A percentile compares a stretch with the other conserved stretches of the same genome.
Evolutionary conservation across 1,140 invertebrate genomes (phyloP).

Genomic region (Hypothenemus hampei): DNA sequence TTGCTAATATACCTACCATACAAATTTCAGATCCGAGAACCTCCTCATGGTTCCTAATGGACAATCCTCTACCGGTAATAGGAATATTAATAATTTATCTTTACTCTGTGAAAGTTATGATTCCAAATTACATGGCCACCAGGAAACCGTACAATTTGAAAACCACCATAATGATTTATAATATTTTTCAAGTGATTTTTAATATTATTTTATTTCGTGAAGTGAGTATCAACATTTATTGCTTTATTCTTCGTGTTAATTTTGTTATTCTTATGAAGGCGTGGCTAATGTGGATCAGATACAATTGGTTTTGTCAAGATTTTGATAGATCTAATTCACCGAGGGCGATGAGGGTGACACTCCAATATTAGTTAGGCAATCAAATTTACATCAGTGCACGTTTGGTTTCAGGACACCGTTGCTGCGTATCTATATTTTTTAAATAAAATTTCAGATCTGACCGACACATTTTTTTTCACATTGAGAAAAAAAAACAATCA

Average conservation of each 20-base stretch:
- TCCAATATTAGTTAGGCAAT: neutral
- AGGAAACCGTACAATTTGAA: constrained; percentile 71
- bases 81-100: constrained; percentile 56
- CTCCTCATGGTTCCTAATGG: constrained; percentile 20
- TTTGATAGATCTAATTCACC: constrained; percentile 7
- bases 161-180: constrained; percentile 72
- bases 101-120: constrained; percentile 58
- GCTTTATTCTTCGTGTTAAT: neutral
- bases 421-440: constrained; percentile 60
- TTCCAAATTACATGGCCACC: constrained; percentile 62
- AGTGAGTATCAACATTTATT: constrained; percentile 41
- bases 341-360: neutral
- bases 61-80: constrained; percentile 51
- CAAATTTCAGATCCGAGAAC: constrained; percentile 31
- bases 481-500: constrained; percentile 70
- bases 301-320: constrained; percentile 15
- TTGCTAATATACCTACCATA: too few species aligned
- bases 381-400: neutral
- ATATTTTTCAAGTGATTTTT: constrained; percentile 71
- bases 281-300: neutral
- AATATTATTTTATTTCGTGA: constrained; percentile 71
- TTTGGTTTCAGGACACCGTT: constrained; percentile 53
- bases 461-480: constrained; percentile 75
- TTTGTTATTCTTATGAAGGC: constrained; percentile 2
- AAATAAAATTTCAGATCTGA: constrained; percentile 58